Percentiles rank a stretch among this genome's conserved stretches.
These are phyloP conservation scores for Drepana falcataria DNA, from an alignment of 2,888 invertebrate genomes.

Conservation along the genomic window DNA sequence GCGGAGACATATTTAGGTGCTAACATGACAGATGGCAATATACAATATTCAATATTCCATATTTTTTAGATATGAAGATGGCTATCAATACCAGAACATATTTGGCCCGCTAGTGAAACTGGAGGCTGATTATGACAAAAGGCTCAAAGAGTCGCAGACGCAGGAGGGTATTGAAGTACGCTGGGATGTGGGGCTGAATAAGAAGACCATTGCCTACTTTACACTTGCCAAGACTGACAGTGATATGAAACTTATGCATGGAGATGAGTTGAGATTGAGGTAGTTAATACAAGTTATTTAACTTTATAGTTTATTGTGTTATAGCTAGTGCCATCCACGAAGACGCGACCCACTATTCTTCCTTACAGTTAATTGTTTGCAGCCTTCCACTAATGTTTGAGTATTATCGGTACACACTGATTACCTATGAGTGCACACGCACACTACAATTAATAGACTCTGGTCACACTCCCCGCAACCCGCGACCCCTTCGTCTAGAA, in stretches of 20 bases:
- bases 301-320: not conserved
- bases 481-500: too few relatives aligned
- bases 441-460: too few relatives aligned
- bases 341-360: too few relatives aligned
- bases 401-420: too few relatives aligned
- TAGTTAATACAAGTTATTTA: slow-evolving; percentile 18
- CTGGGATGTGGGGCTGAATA: slow-evolving; percentile 99
- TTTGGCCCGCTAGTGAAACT: slow-evolving; percentile 97
- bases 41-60: not conserved
- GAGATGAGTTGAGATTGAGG: slow-evolving; percentile 95
- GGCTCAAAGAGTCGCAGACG: slow-evolving; percentile 97
- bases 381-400: too few relatives aligned
- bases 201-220: slow-evolving; percentile 98
- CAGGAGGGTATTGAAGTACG: slow-evolving; percentile 98
- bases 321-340: too few relatives aligned
- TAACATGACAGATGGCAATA: not conserved
- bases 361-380: too few relatives aligned
- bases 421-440: too few relatives aligned
- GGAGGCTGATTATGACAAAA: slow-evolving; percentile 99
- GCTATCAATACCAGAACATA: slow-evolving; percentile 99
- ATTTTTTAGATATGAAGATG: slow-evolving; percentile 94
- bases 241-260: slow-evolving; percentile 99
- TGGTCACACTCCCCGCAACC: too few relatives aligned
- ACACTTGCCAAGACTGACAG: slow-evolving; percentile 98
- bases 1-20: too few relatives aligned